Percentiles rank a stretch among this genome's conserved stretches.
Conservation (phyloP, 2,888 invertebrate genomes). For the Bibio marci region DNA sequence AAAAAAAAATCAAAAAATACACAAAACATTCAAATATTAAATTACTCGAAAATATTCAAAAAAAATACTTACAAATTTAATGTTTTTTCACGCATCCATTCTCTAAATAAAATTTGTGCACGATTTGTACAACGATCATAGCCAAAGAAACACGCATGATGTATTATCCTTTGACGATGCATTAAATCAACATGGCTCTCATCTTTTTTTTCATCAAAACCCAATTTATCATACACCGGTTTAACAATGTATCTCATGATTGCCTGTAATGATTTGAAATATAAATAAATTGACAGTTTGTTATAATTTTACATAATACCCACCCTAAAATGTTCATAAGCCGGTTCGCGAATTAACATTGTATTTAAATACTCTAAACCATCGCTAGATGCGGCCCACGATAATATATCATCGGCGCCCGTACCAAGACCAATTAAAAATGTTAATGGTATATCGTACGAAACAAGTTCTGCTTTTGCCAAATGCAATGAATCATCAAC, state of each 20-base stretch:
- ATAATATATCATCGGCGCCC: constrained; percentile 35
- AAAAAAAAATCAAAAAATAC: no score
- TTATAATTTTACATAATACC: constrained; percentile 8
- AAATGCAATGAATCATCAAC: constrained; percentile 48
- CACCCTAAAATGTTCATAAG: constrained; percentile 42
- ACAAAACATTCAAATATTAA: no score
- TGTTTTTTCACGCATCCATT: constrained; percentile 32
- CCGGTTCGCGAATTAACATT: constrained; percentile 38
- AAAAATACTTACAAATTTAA: constrained; percentile 34
- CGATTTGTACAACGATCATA: constrained; percentile 33
- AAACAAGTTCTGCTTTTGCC: constrained; percentile 36
- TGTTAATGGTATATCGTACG: constrained; percentile 37
- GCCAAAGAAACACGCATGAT: constrained; percentile 35
- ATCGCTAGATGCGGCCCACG: constrained; percentile 39
- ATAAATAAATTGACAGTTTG: not conserved
- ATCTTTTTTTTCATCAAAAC: constrained; percentile 30
- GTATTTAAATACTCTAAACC: constrained; percentile 39
- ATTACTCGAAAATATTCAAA: no score
- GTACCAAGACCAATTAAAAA: constrained; percentile 32
- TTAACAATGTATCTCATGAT: constrained; percentile 29
- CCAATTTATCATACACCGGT: constrained; percentile 28
- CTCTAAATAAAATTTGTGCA: constrained; percentile 30
- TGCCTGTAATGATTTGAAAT: constrained; percentile 15
- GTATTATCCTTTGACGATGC: constrained; percentile 34
- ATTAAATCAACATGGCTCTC: constrained; percentile 34